Base-by-base conservation (phyloP, 1,140 invertebrate genomes). In the Aphelinus certus region DNA sequence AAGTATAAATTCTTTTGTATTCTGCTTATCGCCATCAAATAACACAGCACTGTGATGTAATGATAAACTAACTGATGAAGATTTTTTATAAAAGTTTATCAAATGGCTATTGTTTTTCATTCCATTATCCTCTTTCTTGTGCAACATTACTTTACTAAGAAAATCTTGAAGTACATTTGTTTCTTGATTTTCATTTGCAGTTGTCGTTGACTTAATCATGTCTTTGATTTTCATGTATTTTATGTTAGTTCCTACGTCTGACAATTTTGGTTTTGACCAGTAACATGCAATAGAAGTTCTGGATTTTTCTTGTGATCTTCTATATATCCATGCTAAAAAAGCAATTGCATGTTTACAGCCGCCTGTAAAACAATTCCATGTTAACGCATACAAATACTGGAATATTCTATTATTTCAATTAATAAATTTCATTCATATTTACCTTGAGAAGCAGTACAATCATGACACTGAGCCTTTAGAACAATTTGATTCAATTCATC, bases 241-340 rank as follows among this genome's bases (percentile, higher is more conserved):
- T 43, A 67, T 10, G 7, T 1, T 45, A 42, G 51, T 67, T 55
- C 42, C 65, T 26, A 82, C 71, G 55, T 64, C 48, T 4, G 79
- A 65, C 3, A n/a, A 80, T 60, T 4, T 51, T 65, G 80, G 65
- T 73, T 83, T 85, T 61, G 79, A 79, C 84, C 84, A 86, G 58
- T 83, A 85, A 58, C 84, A 86, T 62, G 76, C 73, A 2, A 80
- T 60, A n/a, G 75, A 75, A 60, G 84, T 85, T 43, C 76, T 75
- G 49, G 84, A 71, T 42, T 81, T 81, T 69, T 86, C 81, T 70
- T 85, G n/a, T 63, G 65, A 80, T 51, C 83, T 65, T 64, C 83
- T 64, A 80, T 87, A 82, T 10, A 80, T 48, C 84, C 84, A 86
- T 81, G 85, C 85, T 3, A 88, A 73, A 77, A 86, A 81, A 26